Base-by-base conservation (phyloP, 2,797 vertebrate genomes). In the Parambassis ranga region DNA sequence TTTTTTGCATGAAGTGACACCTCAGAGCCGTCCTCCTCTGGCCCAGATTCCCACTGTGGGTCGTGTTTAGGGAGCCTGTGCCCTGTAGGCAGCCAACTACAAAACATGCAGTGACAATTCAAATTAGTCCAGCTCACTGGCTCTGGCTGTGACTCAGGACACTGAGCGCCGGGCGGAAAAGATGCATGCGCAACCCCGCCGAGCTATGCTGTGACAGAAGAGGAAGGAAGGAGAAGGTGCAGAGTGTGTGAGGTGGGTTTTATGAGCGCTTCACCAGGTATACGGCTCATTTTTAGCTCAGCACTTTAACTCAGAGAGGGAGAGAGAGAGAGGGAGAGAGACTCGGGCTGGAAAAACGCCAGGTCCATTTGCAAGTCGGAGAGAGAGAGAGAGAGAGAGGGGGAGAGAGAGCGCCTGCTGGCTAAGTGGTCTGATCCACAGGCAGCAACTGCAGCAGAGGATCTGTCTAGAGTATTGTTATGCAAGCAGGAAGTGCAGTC, bases 301-400 rank as follows among this genome's bases (percentile, higher is more conserved):
- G 57, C 72, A 81, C 67, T 78, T 76, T 59, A 53, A 41, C 67
- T 55, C 30, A 47, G 30, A 50, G n/a, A n/a, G n/a, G n/a, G n/a
- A n/a, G n/a, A n/a, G n/a, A n/a, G n/a, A n/a, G n/a, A n/a, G n/a
- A n/a, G n/a, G n/a, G n/a, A n/a, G n/a, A n/a, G 52, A 48, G 24
- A 60, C 43, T 53, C 28, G 46, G 11, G 41, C 59, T 83, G 85
- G 82, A 87, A 57, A 6, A 1, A 19, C 3, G 81, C 83, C 87
- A 86, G 57, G 71, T 84, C 87, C 86, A 86, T 89, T 89, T 91
- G 75, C 53, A 76, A 85, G 74, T 63, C 24, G 48, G 79, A 64
- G 59, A 72, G 71, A 43, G 63, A 48, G 79, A 64, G 59, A 72
- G 71, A 43, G 63, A 48, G 79, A 64, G 59, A 72, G 71, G 43